These are phyloP conservation scores for Barbus barbus DNA, from an alignment of 2,113 vertebrate genomes.

Conservation along the genomic window DNA sequence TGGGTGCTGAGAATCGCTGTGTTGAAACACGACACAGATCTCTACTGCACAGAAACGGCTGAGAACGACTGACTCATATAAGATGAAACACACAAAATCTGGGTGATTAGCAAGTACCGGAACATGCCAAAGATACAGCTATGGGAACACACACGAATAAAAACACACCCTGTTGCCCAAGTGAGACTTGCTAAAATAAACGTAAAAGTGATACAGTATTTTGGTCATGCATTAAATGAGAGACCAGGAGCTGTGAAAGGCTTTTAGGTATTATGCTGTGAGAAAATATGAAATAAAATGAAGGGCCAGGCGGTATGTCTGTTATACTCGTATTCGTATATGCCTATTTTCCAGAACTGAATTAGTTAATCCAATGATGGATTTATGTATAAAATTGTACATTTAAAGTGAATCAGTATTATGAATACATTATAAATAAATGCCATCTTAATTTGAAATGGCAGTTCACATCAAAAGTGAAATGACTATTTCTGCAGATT, in stretches of 20 bases:
- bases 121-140: conserved; percentile 39
- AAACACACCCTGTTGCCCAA: conserved; percentile 25
- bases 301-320: background rate
- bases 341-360: background rate
- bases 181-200: conserved; percentile 11
- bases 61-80: conserved; percentile 72
- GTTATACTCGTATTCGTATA: too few species aligned
- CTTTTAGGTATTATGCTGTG: too few species aligned
- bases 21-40: conserved; percentile 70
- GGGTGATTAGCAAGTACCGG: conserved; percentile 71
- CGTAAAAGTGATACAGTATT: background rate
- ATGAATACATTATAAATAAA: too few species aligned
- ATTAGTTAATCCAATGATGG: background rate
- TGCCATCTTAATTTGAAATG: background rate
- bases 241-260: background rate
- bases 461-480: too few species aligned
- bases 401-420: too few species aligned
- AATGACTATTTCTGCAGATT: too few species aligned
- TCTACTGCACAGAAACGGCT: conserved; percentile 67
- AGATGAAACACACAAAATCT: conserved; percentile 72
- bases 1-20: conserved; percentile 70
- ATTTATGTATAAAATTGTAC: background rate
- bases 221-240: background rate
- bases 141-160: conserved; percentile 52
- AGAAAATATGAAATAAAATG: background rate